These are phyloP conservation scores for Dichetophora obliterata DNA, from an alignment of 2,888 invertebrate species.

Conservation along the genomic window DNA sequence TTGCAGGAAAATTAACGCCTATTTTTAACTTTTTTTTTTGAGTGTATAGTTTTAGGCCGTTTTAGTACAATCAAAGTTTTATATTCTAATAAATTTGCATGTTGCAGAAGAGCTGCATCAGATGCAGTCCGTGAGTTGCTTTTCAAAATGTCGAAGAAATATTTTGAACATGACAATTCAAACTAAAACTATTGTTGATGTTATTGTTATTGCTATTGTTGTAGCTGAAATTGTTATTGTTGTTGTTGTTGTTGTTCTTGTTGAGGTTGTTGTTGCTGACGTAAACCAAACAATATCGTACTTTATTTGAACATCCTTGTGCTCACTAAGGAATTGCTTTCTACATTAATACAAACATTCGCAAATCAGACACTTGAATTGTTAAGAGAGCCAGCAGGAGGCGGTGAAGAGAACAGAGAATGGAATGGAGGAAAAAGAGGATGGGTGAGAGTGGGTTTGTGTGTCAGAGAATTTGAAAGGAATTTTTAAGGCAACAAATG, in stretches of 20 bases:
- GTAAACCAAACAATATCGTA: no score
- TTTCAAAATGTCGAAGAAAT: constrained; percentile 17
- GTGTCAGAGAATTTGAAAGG: no score
- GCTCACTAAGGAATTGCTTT: neutral
- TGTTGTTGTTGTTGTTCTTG: no score
- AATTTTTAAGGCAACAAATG: no score
- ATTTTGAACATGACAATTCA: constrained; percentile 15
- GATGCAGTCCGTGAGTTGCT: neutral
- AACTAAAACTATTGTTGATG: constrained; percentile 18
- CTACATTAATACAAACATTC: neutral
- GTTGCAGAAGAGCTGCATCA: neutral
- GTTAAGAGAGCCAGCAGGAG: neutral
- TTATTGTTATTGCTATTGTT: neutral
- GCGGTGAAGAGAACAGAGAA: neutral
- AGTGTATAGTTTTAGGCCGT: no score
- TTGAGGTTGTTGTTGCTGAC: neutral
- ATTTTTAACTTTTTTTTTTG: no score
- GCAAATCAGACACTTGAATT: neutral
- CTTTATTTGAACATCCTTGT: neutral
- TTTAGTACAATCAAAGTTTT: no score
- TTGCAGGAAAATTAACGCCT: no score
- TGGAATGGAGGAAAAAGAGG: no score
- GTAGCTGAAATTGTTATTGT: no score
- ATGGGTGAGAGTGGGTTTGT: no score
- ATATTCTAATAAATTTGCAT: no score